phyloP scores from a whole-genome alignment of 1,140 invertebrate species.

The Ridgeia piscesae region DNA sequence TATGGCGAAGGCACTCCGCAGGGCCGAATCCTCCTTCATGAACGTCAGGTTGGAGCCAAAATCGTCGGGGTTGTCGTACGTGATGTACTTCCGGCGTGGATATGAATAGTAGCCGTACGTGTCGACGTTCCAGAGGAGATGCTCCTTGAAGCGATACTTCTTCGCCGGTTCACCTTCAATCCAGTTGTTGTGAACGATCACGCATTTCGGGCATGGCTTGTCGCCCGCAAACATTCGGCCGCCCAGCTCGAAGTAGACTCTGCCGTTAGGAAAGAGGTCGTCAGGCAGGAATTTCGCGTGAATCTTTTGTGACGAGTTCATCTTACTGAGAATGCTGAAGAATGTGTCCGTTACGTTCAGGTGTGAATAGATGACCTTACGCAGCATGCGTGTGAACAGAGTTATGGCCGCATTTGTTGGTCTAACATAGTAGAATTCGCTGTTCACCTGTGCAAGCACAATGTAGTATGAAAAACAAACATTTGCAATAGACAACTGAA shows the following conservation, averaged over 20 bases:
- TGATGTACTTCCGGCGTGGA: constrained; percentile 23
- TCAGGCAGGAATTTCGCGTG: neutral
- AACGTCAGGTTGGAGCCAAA: neutral
- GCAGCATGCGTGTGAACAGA: neutral
- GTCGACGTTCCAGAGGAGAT: constrained; percentile 20
- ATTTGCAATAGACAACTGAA: too few species aligned
- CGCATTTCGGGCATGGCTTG: neutral
- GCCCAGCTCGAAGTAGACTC: constrained; percentile 8
- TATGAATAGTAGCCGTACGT: constrained; percentile 17
- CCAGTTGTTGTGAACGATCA: constrained; percentile 30
- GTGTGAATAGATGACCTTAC: too few species aligned
- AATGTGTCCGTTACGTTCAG: constrained; percentile 10
- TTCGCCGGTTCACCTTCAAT: constrained; percentile 24
- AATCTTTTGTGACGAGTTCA: neutral
- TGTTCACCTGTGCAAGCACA: neutral
- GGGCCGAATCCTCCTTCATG: neutral
- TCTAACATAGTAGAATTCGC: constrained; percentile 16
- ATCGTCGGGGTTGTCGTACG: constrained; percentile 18
- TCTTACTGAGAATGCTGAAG: neutral
- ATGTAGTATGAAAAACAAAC: too few species aligned
- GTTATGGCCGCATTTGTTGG: neutral
- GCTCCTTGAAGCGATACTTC: constrained; percentile 26
- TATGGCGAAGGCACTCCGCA: constrained; percentile 19
- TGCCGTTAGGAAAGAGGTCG: neutral
- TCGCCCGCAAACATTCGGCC: neutral